Percentiles rank a stretch among this genome's conserved stretches.
These are phyloP conservation scores for Ctenodactylus gundi DNA, from an alignment of 2,113 vertebrate genomes.

Conservation along the genomic window DNA sequence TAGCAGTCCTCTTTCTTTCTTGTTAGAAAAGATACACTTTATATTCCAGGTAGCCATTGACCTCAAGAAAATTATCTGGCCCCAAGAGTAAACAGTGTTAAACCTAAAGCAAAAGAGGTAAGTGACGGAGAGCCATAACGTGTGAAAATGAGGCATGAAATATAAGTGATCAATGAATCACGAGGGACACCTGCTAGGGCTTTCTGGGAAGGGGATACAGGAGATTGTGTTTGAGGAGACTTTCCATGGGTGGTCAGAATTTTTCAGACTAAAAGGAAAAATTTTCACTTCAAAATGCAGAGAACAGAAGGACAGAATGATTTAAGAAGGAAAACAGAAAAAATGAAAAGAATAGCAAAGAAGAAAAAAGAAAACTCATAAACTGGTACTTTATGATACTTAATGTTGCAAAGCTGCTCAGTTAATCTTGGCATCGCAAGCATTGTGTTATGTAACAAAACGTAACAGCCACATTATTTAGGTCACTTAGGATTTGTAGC, in stretches of 20 bases:
- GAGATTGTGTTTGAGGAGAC: neutral
- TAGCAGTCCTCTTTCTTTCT: neutral
- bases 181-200: neutral
- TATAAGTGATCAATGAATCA: neutral
- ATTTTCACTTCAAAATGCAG: neutral
- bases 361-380: neutral
- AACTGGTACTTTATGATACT: neutral
- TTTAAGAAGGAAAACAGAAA: rapidly evolving
- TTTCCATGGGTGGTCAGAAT: neutral
- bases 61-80: neutral
- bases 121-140: neutral
- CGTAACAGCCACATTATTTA: neutral
- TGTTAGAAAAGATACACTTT: neutral
- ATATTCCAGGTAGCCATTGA: neutral
- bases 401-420: neutral
- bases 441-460: neutral
- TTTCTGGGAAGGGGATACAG: neutral
- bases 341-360: neutral
- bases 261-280: neutral
- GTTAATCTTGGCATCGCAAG: neutral
- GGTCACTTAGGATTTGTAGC: neutral
- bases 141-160: neutral
- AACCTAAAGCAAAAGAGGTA: neutral
- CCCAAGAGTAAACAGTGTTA: neutral
- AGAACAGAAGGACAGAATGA: neutral